Evolutionary conservation across 2,888 invertebrate species (phyloP).

Genomic region (Petrophora chlorosata): DNA sequence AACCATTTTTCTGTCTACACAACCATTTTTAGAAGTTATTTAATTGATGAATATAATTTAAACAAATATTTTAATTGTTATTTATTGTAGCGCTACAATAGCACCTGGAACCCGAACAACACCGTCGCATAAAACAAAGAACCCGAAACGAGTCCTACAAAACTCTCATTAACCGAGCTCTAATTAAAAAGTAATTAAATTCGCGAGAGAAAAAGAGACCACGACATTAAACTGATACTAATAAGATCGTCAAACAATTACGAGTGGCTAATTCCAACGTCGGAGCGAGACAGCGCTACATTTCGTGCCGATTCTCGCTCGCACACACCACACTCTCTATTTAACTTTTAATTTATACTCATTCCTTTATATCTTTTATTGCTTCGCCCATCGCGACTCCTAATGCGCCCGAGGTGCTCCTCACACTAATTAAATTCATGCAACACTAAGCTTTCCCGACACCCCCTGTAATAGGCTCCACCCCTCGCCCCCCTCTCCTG

Average conservation of each 20-base stretch:
- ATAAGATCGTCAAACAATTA: constrained; percentile 85
- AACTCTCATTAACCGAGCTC: constrained; percentile 74
- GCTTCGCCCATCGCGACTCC: constrained; percentile 83
- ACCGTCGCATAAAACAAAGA: constrained; percentile 49
- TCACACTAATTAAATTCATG: constrained; percentile 84
- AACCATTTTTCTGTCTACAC: too few relatives aligned
- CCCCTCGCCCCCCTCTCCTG: constrained; percentile 40
- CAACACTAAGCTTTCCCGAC: constrained; percentile 76
- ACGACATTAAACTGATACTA: constrained; percentile 83
- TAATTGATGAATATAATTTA: not conserved
- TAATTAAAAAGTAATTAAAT: constrained; percentile 84
- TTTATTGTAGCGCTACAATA: constrained; percentile 35
- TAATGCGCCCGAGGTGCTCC: constrained; percentile 83
- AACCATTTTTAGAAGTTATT: too few relatives aligned
- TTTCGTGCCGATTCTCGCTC: constrained; percentile 49
- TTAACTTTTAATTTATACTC: constrained; percentile 85
- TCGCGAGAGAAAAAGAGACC: constrained; percentile 80
- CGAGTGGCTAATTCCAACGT: constrained; percentile 64
- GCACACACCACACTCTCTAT: constrained; percentile 70
- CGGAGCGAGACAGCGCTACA: constrained; percentile 45
- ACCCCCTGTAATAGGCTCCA: constrained; percentile 47
- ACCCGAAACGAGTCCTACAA: constrained; percentile 60
- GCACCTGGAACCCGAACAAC: constrained; percentile 45
- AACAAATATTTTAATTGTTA: not conserved
- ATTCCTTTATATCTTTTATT: constrained; percentile 85